Conservation (phyloP, 2,888 invertebrate genomes). For the Andrena hattorfiana region DNA sequence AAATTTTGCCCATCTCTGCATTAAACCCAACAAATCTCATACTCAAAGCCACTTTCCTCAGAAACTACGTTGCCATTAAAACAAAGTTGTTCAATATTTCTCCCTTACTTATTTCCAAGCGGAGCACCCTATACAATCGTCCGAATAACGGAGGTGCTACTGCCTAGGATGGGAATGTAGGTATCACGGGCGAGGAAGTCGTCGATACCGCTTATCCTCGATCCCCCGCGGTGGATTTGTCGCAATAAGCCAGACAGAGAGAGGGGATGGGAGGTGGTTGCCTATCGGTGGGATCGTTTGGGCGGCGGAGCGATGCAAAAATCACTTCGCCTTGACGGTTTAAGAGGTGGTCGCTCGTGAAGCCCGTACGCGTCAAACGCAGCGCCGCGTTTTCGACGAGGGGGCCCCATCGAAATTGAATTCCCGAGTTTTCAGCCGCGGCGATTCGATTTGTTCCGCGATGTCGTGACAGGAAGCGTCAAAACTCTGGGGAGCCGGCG, state of each 20-base stretch:
- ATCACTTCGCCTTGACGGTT: slow-evolving; percentile 38
- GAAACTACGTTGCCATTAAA: too few species aligned
- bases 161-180: too few species aligned
- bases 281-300: slow-evolving; percentile 4
- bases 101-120: too few species aligned
- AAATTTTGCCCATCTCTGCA: too few species aligned
- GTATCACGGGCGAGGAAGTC: slow-evolving; percentile 7
- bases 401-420: slow-evolving; percentile 61
- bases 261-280: not conserved
- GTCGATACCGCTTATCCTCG: slow-evolving; percentile 8
- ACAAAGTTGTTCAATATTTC: too few species aligned
- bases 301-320: slow-evolving; percentile 26
- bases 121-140: too few species aligned
- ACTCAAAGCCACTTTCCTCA: too few species aligned
- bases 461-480: slow-evolving; percentile 59
- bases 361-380: slow-evolving; percentile 53
- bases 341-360: slow-evolving; percentile 27
- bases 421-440: slow-evolving; percentile 63
- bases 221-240: slow-evolving; percentile 16
- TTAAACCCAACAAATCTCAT: too few species aligned
- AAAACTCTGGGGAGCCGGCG: slow-evolving; percentile 30
- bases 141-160: too few species aligned
- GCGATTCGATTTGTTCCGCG: slow-evolving; percentile 65
- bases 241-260: slow-evolving; percentile 18
- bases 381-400: slow-evolving; percentile 44